Evolutionary conservation across 1,140 invertebrate genomes (phyloP).

Genomic region (Aphaenogaster rudis): DNA sequence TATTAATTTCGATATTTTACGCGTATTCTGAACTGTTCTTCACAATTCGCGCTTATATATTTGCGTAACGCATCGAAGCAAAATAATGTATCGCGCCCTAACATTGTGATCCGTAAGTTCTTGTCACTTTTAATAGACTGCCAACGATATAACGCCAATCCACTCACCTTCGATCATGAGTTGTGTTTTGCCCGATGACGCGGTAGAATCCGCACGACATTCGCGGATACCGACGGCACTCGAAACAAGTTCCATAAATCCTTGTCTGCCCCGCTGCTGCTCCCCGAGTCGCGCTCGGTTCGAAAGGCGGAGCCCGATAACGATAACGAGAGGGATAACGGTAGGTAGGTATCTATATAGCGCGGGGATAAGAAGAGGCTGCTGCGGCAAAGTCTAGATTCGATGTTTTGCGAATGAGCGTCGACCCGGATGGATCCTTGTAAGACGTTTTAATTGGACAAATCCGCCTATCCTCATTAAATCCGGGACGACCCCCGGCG

Average conservation of each 20-base stretch:
- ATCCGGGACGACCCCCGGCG: conserved; percentile 79
- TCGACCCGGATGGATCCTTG: conserved; percentile 85
- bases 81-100: background rate
- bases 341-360: conserved; percentile 59
- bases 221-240: conserved; percentile 12
- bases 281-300: conserved; percentile 33
- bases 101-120: background rate
- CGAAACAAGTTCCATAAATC: conserved; percentile 39
- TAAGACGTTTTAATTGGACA: conserved; percentile 88
- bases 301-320: conserved; percentile 64
- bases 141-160: background rate
- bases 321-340: conserved; percentile 73
- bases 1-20: background rate
- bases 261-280: conserved; percentile 9
- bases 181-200: conserved; percentile 39
- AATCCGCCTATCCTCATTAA: conserved; percentile 88
- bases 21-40: background rate
- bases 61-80: background rate
- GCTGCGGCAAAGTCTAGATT: conserved; percentile 79
- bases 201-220: conserved; percentile 11
- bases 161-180: background rate
- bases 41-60: background rate
- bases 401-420: conserved; percentile 85
- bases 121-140: conserved; percentile 10
- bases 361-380: conserved; percentile 83